phyloP scores from a whole-genome alignment of 1,140 invertebrate species.

The Plectrocnemia conspersa region DNA sequence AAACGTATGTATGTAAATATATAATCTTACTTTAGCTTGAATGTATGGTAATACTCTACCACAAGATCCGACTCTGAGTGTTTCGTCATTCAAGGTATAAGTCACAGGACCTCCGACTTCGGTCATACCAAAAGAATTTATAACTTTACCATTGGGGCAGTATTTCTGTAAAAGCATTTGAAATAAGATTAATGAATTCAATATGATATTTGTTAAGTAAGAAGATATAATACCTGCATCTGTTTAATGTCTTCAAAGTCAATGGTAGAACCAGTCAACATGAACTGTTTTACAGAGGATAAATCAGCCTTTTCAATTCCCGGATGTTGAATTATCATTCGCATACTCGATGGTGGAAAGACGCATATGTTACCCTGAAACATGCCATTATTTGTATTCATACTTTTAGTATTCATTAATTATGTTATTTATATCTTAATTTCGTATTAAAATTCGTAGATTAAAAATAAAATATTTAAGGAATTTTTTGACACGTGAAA shows the following conservation, averaged over 20 bases:
- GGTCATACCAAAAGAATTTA: constrained; percentile 23
- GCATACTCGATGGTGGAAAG: constrained; percentile 11
- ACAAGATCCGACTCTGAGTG: constrained; percentile 15
- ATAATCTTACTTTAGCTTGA: constrained; percentile 35
- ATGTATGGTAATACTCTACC: constrained; percentile 34
- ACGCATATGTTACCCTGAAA: no score
- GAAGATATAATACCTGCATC: background rate
- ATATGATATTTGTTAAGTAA: no score
- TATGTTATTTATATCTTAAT: no score
- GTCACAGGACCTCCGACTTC: constrained; percentile 25
- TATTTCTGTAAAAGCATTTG: constrained; percentile 4
- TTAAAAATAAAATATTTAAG: no score
- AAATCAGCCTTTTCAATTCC: constrained; percentile 4
- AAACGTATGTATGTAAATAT: background rate
- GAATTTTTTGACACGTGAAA: no score
- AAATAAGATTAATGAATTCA: background rate
- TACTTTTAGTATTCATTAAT: no score
- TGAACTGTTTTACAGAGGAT: constrained; percentile 8
- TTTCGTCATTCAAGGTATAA: constrained; percentile 6
- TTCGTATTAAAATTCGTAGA: no score
- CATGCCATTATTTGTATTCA: no score
- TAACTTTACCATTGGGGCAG: constrained; percentile 11
- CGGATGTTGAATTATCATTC: constrained; percentile 15
- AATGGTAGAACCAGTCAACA: constrained; percentile 20
- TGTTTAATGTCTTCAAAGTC: constrained; percentile 11